Percentiles rank a stretch among this genome's conserved stretches.
These are phyloP conservation scores for Callitettix versicolor DNA, from an alignment of 1,140 invertebrate species.

Conservation along the genomic window DNA sequence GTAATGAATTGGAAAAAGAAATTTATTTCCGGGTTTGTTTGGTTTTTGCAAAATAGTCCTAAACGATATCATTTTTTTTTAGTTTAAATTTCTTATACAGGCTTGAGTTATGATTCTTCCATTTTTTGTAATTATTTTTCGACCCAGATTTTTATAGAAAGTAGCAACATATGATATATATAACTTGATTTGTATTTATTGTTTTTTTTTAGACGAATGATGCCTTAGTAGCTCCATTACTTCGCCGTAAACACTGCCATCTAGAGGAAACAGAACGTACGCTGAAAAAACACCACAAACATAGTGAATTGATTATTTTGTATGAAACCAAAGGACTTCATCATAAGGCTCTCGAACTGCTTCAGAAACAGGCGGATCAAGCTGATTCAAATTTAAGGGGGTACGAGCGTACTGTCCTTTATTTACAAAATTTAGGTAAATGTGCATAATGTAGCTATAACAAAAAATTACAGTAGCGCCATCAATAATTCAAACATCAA, in stretches of 20 bases:
- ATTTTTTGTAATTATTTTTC: too few relatives aligned
- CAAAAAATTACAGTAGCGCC: too few relatives aligned
- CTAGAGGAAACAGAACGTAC: slow-evolving; percentile 87
- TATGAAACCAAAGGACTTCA: slow-evolving; percentile 85
- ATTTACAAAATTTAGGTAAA: slow-evolving; percentile 80
- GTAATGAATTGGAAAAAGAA: too few relatives aligned
- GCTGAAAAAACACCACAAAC: slow-evolving; percentile 75
- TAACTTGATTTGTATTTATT: slow-evolving; percentile 13
- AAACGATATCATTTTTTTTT: too few relatives aligned
- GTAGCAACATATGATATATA: too few relatives aligned
- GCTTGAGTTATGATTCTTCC: too few relatives aligned
- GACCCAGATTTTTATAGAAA: too few relatives aligned
- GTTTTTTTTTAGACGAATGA: slow-evolving; percentile 72
- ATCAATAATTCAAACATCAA: too few relatives aligned
- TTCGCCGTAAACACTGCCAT: slow-evolving; percentile 91
- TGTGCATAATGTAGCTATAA: too few relatives aligned
- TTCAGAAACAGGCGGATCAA: slow-evolving; percentile 69
- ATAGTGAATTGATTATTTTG: slow-evolving; percentile 87
- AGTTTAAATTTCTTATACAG: too few relatives aligned
- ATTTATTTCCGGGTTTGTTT: too few relatives aligned
- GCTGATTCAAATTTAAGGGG: slow-evolving; percentile 69
- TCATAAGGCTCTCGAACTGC: slow-evolving; percentile 78
- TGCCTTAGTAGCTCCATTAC: slow-evolving; percentile 77
- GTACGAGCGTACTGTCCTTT: slow-evolving; percentile 73
- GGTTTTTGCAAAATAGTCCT: too few relatives aligned